phyloP scores from a whole-genome alignment of 2,888 invertebrate genomes.

The Dexiosoma caninum region DNA sequence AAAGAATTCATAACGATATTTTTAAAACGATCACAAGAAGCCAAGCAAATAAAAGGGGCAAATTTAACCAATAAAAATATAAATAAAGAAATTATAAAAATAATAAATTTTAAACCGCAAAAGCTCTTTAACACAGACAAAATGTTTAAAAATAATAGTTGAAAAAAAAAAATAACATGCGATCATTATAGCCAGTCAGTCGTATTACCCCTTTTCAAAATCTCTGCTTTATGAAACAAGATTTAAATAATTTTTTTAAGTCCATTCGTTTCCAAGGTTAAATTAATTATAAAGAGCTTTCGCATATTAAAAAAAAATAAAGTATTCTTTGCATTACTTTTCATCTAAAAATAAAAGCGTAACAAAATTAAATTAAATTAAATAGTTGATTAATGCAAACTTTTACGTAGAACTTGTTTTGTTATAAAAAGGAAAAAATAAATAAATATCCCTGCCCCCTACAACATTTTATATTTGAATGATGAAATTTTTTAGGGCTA shows the following conservation, averaged over 20 bases:
- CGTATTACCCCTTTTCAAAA: background rate
- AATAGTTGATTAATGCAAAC: no score
- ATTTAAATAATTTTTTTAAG: background rate
- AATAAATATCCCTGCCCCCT: no score
- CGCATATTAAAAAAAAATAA: no score
- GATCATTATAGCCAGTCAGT: background rate
- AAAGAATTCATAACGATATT: slow-evolving; percentile 13
- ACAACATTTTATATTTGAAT: no score
- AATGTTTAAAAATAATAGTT: background rate
- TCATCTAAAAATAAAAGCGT: no score
- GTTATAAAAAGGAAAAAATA: no score
- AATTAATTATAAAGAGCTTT: no score
- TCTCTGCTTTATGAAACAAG: background rate
- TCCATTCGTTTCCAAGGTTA: slow-evolving; percentile 29
- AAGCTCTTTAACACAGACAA: background rate
- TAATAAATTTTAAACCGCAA: background rate
- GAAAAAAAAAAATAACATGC: background rate
- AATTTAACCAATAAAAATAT: background rate
- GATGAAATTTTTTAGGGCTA: no score
- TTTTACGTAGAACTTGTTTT: no score
- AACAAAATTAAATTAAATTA: no score
- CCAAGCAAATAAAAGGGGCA: background rate
- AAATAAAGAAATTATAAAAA: background rate
- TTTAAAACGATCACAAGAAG: background rate
- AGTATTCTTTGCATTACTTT: background rate